Base-by-base conservation (phyloP, 1,140 invertebrate genomes). In the Lasioglossum baleicum region DNA sequence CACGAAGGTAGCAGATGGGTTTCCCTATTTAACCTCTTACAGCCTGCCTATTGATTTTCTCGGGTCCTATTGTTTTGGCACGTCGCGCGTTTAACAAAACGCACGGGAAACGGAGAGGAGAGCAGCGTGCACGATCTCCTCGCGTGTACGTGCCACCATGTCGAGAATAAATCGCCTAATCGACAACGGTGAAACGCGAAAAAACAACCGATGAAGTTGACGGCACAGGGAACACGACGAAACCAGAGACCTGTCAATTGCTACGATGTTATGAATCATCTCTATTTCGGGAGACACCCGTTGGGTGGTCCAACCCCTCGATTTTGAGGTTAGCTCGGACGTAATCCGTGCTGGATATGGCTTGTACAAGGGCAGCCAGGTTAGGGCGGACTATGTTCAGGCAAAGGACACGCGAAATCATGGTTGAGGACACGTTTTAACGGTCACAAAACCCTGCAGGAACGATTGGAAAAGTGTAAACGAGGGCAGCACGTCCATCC, bases 211-310 rank as follows among this genome's bases (percentile, higher is more conserved):
- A 22, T 1, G 11, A 7, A 7, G 10, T 20, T 51, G n/a, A 72
- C 40, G 15, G 51, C 22, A 56, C 20, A 58, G 11, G n/a, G 17
- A 51, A 26, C 58, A 11, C 53, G 20, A 7, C 35, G 67, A 76
- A 74, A 56, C 64, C 31, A 44, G 56, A 68, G 68, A 89, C 67
- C 88, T 90, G 88, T 90, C 88, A 88, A 85, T 87, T 81, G 76
- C 74, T 67, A 7, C 77, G 68, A n/a, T 85, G 85, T 83, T 75
- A 80, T 90, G 89, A 90, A 88, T 90, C 88, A 90, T 82, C 82
- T 85, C 87, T 90, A 90, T 90, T 89, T 90, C 83, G 84, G 84
- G 88, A 89, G 87, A 86, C 85, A 88, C 88, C 86, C 89, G 87
- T 87, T 88, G 83, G 80, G 83, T 85, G 69, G 72, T 58, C 81